phyloP scores from a whole-genome alignment of 2,888 invertebrate species.

The Trichopoda pennipes region DNA sequence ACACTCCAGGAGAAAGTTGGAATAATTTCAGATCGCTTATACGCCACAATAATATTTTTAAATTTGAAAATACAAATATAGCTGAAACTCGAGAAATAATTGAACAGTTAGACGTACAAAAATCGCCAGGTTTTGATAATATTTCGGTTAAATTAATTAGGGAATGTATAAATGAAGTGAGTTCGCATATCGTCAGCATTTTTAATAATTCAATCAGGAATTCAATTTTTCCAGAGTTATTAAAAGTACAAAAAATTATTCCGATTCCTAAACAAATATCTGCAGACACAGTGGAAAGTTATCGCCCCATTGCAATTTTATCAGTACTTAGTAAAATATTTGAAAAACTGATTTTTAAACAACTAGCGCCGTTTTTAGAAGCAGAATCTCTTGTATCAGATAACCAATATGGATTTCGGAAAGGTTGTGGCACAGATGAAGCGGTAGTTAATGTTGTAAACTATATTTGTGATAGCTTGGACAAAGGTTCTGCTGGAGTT shows the following conservation, averaged over 20 bases:
- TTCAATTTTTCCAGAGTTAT: background rate
- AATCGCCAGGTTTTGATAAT: conserved; percentile 6
- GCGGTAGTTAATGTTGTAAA: conserved; percentile 29
- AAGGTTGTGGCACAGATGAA: conserved; percentile 8
- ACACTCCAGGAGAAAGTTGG: conserved; percentile 6
- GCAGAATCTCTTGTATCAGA: too few species aligned
- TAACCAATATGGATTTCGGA: too few species aligned
- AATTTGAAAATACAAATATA: background rate
- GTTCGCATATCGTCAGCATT: background rate
- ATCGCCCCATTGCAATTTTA: conserved; percentile 16
- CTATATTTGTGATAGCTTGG: conserved; percentile 17
- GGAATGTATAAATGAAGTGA: background rate
- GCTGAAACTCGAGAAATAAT: background rate
- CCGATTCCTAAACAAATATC: conserved; percentile 4
- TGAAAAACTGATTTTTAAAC: conserved; percentile 11
- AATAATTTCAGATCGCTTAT: conserved; percentile 2
- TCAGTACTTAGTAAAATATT: conserved; percentile 18
- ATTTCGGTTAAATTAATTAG: conserved; percentile 10
- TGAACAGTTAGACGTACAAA: background rate
- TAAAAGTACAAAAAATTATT: conserved; percentile 33
- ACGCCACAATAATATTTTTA: background rate
- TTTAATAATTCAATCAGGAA: background rate
- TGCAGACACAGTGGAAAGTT: background rate
- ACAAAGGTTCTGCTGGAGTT: background rate
- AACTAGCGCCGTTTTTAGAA: too few species aligned